Evolutionary conservation across 1,140 invertebrate genomes (phyloP), one percentile per base, ranked within the genome.

Genomic region (Himalopsyche phryganea): DNA sequence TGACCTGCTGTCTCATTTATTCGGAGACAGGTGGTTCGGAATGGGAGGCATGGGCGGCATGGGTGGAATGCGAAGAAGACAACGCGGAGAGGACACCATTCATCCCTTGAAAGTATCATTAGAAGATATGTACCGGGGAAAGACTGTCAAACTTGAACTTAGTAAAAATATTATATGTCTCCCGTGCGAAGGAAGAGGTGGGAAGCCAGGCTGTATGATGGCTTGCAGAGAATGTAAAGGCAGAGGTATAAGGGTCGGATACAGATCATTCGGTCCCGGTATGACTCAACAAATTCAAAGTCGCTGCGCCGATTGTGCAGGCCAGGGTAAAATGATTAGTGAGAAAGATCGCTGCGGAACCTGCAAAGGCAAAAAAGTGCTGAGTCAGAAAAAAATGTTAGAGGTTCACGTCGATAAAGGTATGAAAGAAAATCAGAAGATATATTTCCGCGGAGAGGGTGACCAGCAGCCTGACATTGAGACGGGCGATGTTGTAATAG

Each of bases 391-490:
- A 59, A 91, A 94, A 75, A 88, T 92, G 48, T 72, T 96, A 4
- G 91, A 94, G 71, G 90, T 96, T 18, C 85, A 92, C 70, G 84
- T 98, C 60, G 92, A 96, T 66, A 93, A 93, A 75, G 93, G 91
- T 61, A 95, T 94, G 89, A 82, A 83, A 52, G 89, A 96, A 68
- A 87, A 87, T 50, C 85, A 94, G 65, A 94, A 92, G 71, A 89
- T 98, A 54, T 81, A 82, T 38, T 95, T 96, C 69, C 75, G 81
- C 36, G 91, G 91, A 15, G 91, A 94, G 75, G 95, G 95, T 17
- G 91, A 98, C 78, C 92, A 96, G 67, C 83, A 89, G 69, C 90
- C 92, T 44, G 89, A 88, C 59, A 76, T 91, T 32, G 82, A 90
- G 54, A 83, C 89, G 36, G 92, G 92, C 11, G 92, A 98, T 79